Percentiles rank a stretch among this genome's conserved stretches.
Evolutionary conservation across 2,888 invertebrate genomes (phyloP).

Genomic region (Miltochrista miniata): DNA sequence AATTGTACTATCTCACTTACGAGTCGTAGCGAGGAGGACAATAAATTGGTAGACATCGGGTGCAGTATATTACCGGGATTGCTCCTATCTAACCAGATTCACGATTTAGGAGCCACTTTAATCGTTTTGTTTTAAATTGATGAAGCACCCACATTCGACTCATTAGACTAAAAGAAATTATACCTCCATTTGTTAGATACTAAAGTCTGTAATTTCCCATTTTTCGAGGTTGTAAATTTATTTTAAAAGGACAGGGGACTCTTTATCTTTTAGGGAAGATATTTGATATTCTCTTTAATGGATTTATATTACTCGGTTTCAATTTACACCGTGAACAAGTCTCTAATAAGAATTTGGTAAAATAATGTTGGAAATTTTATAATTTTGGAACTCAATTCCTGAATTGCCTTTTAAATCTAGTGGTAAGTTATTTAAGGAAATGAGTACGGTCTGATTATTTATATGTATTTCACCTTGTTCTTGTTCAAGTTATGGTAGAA

Average conservation of each 20-base stretch:
- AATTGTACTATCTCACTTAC: constrained; percentile 49
- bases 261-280: constrained; percentile 47
- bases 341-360: constrained; percentile 44
- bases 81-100: constrained; percentile 73
- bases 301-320: constrained; percentile 63
- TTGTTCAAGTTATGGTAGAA: constrained; percentile 6
- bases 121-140: constrained; percentile 69
- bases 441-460: constrained; percentile 11
- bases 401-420: constrained; percentile 3
- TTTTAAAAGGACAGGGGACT: constrained; percentile 50
- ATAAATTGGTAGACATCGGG: constrained; percentile 63
- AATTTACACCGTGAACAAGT: constrained; percentile 60
- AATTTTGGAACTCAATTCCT: constrained; percentile 19
- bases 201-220: constrained; percentile 40
- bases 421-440: constrained; percentile 10
- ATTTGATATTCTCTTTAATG: constrained; percentile 68
- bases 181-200: constrained; percentile 38
- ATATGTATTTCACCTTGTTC: constrained; percentile 9
- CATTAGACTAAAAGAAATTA: constrained; percentile 42
- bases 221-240: constrained; percentile 57
- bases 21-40: constrained; percentile 44
- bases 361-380: constrained; percentile 31
- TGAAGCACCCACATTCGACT: constrained; percentile 53
- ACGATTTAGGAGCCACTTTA: constrained; percentile 67
- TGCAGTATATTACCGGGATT: constrained; percentile 67